Percentiles rank a stretch among this genome's conserved stretches.
Conservation (phyloP, 2,888 invertebrate species). For the Chalcosyrphus nemorum region DNA sequence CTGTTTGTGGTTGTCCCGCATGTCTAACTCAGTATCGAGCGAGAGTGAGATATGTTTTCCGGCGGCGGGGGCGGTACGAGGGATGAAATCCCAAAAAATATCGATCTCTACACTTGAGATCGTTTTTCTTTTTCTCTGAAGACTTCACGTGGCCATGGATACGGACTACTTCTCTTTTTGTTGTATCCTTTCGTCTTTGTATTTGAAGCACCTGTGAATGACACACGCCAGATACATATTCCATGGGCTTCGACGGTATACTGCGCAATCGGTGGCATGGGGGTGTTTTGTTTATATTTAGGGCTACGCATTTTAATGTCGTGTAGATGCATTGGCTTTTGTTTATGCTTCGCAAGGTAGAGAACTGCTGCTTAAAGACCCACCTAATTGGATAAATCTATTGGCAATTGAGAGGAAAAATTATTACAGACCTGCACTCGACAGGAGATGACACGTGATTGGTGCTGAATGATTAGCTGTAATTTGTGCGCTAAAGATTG, state of each 20-base stretch:
- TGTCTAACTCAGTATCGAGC: conserved; percentile 43
- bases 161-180: not conserved
- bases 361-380: conserved; percentile 48
- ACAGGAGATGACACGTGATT: conserved; percentile 68
- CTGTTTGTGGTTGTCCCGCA: conserved; percentile 69
- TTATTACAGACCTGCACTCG: conserved; percentile 55
- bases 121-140: no score
- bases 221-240: conserved; percentile 65
- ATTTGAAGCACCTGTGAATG: conserved; percentile 73
- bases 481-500: conserved; percentile 45
- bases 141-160: conserved; percentile 52
- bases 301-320: conserved; percentile 61
- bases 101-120: conserved; percentile 60
- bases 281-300: conserved; percentile 45
- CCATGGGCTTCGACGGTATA: not conserved
- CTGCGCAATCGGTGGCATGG: conserved; percentile 42
- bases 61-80: not conserved
- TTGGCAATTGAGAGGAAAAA: conserved; percentile 48
- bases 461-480: conserved; percentile 61
- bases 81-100: conserved; percentile 22
- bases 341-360: conserved; percentile 45
- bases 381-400: conserved; percentile 63
- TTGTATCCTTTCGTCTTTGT: conserved; percentile 38
- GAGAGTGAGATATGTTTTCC: conserved; percentile 70
- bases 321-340: conserved; percentile 35